Evolutionary conservation across 2,113 vertebrate species (phyloP).

Genomic region (Jaculus jaculus): DNA sequence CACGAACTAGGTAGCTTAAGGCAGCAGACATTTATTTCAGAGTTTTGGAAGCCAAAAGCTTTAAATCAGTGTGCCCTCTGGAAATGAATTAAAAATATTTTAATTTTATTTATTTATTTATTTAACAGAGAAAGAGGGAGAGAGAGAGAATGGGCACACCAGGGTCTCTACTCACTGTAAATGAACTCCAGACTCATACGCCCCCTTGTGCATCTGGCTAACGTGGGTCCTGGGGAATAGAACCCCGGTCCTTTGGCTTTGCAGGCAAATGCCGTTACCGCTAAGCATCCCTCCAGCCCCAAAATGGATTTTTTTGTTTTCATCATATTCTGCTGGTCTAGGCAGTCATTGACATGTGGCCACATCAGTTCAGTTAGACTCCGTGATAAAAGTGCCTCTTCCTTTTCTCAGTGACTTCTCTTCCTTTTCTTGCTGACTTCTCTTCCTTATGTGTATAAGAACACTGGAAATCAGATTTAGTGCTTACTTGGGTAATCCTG

Average conservation of each 20-base stretch:
- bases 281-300: too few species aligned
- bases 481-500: not conserved
- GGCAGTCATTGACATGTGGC: not conserved
- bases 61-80: not conserved
- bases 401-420: not conserved
- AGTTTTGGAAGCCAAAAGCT: not conserved
- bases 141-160: too few species aligned
- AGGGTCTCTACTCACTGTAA: too few species aligned
- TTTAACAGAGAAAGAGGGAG: too few species aligned
- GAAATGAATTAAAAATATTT: too few species aligned
- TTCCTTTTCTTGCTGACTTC: too few species aligned
- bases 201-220: too few species aligned
- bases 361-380: not conserved
- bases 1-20: not conserved
- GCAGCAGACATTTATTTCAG: not conserved
- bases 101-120: too few species aligned
- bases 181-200: too few species aligned
- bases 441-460: not conserved
- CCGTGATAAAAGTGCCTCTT: not conserved
- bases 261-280: too few species aligned
- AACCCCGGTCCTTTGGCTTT: too few species aligned
- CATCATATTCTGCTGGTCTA: not conserved
- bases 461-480: not conserved
- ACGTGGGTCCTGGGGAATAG: too few species aligned
- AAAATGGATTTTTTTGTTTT: not conserved